Evolutionary conservation across 2,113 vertebrate genomes (phyloP).

Genomic region (Accipiter cooperii): DNA sequence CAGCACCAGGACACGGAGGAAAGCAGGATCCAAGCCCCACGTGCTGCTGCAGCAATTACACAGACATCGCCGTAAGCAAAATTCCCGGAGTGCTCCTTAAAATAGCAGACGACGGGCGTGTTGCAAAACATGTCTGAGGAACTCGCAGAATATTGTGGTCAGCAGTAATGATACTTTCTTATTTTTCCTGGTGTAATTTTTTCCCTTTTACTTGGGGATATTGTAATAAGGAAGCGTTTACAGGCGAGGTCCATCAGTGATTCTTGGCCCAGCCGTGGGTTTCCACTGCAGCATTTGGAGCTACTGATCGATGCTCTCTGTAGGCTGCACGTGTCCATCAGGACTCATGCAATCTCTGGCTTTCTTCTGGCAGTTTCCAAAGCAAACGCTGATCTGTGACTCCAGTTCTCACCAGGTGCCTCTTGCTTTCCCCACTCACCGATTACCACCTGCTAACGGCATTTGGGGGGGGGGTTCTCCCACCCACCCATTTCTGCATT

Average conservation of each 20-base stretch:
- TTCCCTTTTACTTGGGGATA: neutral
- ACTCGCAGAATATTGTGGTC: neutral
- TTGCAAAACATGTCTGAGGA: neutral
- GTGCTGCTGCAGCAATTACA: accelerated
- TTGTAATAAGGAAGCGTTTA: neutral
- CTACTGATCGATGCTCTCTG: neutral
- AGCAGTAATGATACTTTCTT: neutral
- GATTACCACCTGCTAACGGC: neutral
- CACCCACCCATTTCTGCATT: accelerated
- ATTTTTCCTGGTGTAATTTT: neutral
- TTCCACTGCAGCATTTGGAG: neutral
- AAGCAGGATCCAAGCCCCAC: neutral
- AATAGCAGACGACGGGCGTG: neutral
- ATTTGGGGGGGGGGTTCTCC: neutral
- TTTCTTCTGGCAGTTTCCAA: neutral
- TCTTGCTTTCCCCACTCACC: neutral
- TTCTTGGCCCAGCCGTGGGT: neutral
- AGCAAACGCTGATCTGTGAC: neutral
- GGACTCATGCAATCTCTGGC: accelerated
- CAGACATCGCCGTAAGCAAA: neutral
- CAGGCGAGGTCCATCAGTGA: accelerated
- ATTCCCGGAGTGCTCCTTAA: neutral
- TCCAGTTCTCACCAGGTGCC: neutral
- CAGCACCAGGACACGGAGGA: accelerated
- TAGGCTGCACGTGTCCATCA: neutral